Conservation (phyloP, 2,888 invertebrate species). For the Volucella bombylans region DNA sequence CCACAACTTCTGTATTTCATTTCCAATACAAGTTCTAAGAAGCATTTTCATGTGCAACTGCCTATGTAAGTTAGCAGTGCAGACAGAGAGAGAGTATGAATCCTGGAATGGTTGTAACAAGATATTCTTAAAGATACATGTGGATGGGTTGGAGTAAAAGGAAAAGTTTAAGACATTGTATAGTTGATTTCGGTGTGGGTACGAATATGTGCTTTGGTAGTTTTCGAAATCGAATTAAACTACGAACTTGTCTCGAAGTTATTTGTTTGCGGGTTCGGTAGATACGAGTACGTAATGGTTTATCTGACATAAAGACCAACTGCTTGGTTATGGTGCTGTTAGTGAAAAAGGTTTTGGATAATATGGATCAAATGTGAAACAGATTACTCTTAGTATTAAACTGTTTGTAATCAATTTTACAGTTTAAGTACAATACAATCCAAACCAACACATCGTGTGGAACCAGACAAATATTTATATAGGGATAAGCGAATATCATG, state of each 20-base stretch:
- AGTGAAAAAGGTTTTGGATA: no score
- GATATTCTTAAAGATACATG: conserved; percentile 53
- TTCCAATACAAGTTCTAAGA: conserved; percentile 73
- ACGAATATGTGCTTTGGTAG: conserved; percentile 20
- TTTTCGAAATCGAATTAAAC: conserved; percentile 70
- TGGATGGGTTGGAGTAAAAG: conserved; percentile 6
- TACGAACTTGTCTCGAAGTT: conserved; percentile 61
- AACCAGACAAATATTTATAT: no score
- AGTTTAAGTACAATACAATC: no score
- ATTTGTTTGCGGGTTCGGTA: conserved; percentile 62
- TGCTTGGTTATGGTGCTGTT: no score
- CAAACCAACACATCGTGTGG: no score
- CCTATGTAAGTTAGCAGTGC: conserved; percentile 63
- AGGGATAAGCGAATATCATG: no score
- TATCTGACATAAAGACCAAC: not conserved
- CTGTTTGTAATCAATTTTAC: no score
- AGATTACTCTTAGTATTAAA: no score
- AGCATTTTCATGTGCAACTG: conserved; percentile 74
- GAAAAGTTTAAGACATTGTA: conserved; percentile 35
- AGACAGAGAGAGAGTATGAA: not conserved
- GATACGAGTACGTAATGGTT: conserved; percentile 19
- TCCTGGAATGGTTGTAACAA: conserved; percentile 49
- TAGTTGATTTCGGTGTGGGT: no score
- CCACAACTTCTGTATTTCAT: conserved; percentile 73
- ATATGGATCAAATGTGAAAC: no score